These are phyloP conservation scores for Cephalotes varians DNA, from an alignment of 2,888 invertebrate genomes.

Conservation along the genomic window DNA sequence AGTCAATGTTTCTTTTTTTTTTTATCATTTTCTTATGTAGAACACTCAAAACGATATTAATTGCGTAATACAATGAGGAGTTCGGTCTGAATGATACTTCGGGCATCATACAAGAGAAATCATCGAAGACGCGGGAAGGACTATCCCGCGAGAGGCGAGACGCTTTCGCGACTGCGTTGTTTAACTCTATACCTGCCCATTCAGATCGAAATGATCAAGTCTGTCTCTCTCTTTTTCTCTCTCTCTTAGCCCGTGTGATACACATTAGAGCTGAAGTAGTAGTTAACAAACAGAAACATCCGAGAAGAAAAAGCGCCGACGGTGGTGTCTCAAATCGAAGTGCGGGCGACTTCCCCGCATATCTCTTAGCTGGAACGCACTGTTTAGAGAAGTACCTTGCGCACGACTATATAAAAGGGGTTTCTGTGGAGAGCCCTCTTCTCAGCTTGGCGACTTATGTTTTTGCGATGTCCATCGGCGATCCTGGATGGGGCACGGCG, in stretches of 20 bases:
- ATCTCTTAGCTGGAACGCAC: constrained; percentile 64
- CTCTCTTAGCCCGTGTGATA: constrained; percentile 44
- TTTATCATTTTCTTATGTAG: constrained; percentile 40
- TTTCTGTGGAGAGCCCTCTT: constrained; percentile 16
- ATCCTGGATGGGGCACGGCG: constrained; percentile 75
- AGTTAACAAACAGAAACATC: constrained; percentile 36
- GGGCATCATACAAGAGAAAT: constrained; percentile 44
- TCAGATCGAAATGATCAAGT: constrained; percentile 32
- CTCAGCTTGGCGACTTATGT: constrained; percentile 77
- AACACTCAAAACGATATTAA: constrained; percentile 69
- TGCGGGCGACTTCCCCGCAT: not conserved
- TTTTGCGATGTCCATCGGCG: constrained; percentile 86
- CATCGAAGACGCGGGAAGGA: not conserved
- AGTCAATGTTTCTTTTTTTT: constrained; percentile 55
- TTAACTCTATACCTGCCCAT: constrained; percentile 27
- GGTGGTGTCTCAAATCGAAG: not conserved
- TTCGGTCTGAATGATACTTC: constrained; percentile 52
- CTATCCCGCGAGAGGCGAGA: not conserved
- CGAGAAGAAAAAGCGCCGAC: constrained; percentile 24
- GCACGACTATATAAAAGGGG: constrained; percentile 63
- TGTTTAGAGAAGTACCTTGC: constrained; percentile 69
- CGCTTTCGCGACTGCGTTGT: not conserved
- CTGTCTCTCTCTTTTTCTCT: not conserved
- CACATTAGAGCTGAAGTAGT: constrained; percentile 43
- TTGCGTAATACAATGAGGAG: constrained; percentile 64